Conservation (phyloP, 2,888 invertebrate species). For the Slavum lentiscoides region DNA sequence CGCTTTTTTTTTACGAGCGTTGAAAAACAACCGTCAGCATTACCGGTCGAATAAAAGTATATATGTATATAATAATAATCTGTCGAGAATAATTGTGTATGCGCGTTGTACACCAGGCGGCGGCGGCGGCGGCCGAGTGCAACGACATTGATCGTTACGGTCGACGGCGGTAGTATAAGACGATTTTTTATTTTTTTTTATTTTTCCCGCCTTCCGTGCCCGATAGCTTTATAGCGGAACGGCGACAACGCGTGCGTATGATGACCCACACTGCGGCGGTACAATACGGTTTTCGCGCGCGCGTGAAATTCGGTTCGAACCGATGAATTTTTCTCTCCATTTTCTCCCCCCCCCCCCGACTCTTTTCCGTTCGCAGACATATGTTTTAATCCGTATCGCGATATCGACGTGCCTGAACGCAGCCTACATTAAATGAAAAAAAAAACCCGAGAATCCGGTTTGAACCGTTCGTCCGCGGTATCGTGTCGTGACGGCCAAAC, state of each 20-base stretch:
- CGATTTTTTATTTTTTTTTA: conserved; percentile 19
- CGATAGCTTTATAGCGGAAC: conserved; percentile 37
- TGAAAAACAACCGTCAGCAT: conserved; percentile 38
- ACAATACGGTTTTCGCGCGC: conserved; percentile 7
- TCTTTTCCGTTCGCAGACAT: no score
- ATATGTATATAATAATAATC: conserved; percentile 24
- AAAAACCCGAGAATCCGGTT: conserved; percentile 34
- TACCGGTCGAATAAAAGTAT: conserved; percentile 24
- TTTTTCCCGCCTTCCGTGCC: conserved; percentile 29
- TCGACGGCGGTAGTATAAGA: conserved; percentile 1
- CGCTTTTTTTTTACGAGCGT: conserved; percentile 13
- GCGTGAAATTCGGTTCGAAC: conserved; percentile 2
- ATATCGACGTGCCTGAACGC: conserved; percentile 24
- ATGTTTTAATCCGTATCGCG: no score
- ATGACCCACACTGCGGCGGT: conserved; percentile 6
- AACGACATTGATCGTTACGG: conserved; percentile 52
- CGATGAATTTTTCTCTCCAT: no score
- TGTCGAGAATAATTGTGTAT: conserved; percentile 7
- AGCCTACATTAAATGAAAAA: neutral
- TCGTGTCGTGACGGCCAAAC: conserved; percentile 39
- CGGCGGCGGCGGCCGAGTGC: conserved; percentile 9
- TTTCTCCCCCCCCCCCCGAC: no score
- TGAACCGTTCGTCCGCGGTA: conserved; percentile 37
- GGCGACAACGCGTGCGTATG: neutral
- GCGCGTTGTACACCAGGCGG: neutral